A percentile compares a stretch with the other conserved stretches of the same genome.
Conservation (phyloP, 2,113 vertebrate genomes). For the Spilogale gracilis region DNA sequence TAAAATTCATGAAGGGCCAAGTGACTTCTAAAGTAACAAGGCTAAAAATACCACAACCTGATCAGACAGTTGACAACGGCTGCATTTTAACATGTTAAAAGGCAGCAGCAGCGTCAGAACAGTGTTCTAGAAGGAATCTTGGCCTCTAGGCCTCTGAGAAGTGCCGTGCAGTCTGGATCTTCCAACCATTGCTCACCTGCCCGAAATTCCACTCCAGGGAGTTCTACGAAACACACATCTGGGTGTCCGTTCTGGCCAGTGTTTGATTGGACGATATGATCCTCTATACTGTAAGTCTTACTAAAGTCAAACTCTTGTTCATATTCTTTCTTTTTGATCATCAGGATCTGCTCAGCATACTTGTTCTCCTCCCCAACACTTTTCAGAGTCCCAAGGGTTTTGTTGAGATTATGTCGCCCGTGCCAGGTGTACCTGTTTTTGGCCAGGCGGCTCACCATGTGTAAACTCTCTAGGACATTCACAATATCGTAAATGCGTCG, state of each 20-base stretch:
- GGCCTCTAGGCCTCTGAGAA: background rate
- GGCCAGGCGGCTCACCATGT: constrained; percentile 97
- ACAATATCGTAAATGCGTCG: constrained; percentile 98
- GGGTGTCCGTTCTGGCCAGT: constrained; percentile 84
- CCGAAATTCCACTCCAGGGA: constrained; percentile 94
- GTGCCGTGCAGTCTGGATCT: fast-evolving
- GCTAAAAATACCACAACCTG: constrained; percentile 67
- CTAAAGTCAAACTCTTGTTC: constrained; percentile 88
- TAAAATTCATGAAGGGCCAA: constrained; percentile 73
- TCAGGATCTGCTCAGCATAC: constrained; percentile 93
- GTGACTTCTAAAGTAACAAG: constrained; percentile 60
- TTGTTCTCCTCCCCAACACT: constrained; percentile 92
- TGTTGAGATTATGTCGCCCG: constrained; percentile 91
- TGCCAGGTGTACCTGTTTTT: constrained; percentile 98
- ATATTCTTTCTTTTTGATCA: constrained; percentile 91
- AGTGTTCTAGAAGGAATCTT: background rate
- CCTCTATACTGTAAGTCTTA: constrained; percentile 88
- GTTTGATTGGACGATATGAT: constrained; percentile 78
- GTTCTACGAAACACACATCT: constrained; percentile 93
- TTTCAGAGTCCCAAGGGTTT: constrained; percentile 93
- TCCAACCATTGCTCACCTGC: constrained; percentile 89
- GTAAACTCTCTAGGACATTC: constrained; percentile 97
- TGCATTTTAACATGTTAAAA: background rate
- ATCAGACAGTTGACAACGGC: constrained; percentile 1
- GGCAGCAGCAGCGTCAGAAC: background rate